These are phyloP conservation scores for Enteromius afrohamiltoni DNA, from an alignment of 2,797 vertebrate genomes.

Conservation along the genomic window DNA sequence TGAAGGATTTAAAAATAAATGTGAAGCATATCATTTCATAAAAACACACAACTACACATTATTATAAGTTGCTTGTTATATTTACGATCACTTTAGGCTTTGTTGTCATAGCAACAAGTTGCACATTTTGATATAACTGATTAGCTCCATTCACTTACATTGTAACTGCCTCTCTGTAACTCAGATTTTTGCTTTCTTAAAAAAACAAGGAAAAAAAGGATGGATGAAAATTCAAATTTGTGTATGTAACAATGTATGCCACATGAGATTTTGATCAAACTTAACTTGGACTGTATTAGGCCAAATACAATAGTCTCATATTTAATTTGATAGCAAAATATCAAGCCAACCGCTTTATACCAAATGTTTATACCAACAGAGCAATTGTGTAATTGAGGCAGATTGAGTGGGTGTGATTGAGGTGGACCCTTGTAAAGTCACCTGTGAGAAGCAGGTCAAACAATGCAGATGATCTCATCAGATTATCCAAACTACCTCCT, in stretches of 20 bases:
- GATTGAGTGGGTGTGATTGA: background rate
- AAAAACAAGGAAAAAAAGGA: background rate
- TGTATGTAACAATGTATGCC: background rate
- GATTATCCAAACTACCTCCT: conserved; percentile 38
- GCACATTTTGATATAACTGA: background rate
- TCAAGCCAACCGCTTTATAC: background rate
- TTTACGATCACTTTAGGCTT: background rate
- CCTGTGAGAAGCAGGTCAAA: conserved; percentile 15
- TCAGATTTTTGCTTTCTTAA: background rate
- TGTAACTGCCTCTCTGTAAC: background rate
- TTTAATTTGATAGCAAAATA: background rate
- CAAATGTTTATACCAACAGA: background rate
- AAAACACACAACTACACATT: background rate
- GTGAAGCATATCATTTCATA: background rate
- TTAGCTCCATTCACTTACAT: background rate
- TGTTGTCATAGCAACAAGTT: background rate
- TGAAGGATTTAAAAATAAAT: background rate
- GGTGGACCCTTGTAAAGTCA: conserved; percentile 18
- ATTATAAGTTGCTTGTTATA: too few species aligned
- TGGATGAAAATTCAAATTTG: background rate
- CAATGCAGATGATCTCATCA: conserved; percentile 7
- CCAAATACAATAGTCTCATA: background rate
- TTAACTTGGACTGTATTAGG: background rate
- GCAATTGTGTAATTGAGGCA: background rate
- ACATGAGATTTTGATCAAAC: background rate